Evolutionary conservation across 2,113 vertebrate species (phyloP), one percentile per base, ranked within the genome.

Genomic region (Chascanopsetta lugubris): DNA sequence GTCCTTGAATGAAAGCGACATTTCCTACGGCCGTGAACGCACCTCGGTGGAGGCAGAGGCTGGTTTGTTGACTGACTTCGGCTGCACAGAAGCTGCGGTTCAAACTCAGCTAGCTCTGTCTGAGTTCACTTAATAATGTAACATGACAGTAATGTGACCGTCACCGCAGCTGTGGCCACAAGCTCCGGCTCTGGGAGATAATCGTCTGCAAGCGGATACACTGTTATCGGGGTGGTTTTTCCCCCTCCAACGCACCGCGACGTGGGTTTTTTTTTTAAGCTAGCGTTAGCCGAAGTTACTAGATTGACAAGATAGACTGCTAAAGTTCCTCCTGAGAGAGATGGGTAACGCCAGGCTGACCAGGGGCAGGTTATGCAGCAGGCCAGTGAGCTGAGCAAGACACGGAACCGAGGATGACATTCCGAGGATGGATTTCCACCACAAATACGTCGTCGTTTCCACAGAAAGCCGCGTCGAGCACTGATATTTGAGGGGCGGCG

Each of bases 41-140:
- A n/a, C n/a, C n/a, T n/a, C n/a, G 0, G 79, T 74, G 59, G n/a
- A 74, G 53, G 25, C 6, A 81, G 77, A 77, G 75, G 77, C 79
- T 65, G 77, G 72, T 72, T 64, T 82, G 82, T 86, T 86, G 79
- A 83, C 57, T 66, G 77, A 53, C 66, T 61, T 45, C 13, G 49
- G 9, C 38, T 42, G 15, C 29, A 8, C 29, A 25, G 45, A 22
- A 38, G 46, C 63, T 20, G 54, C 38, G 6, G 34, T 15, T 38
- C 34, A n/a, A n/a, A n/a, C n/a, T n/a, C n/a, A n/a, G n/a, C n/a
- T n/a, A n/a, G n/a, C 34, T 38, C 34, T 38, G 34, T 15, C 34
- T 38, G 12, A 15, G 34, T 38, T 38, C 1, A 13, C 4, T 38
- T 42, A 17, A 42, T 42, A 42, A 42, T 42, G 38, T 42, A 42